phyloP scores from a whole-genome alignment of 2,888 invertebrate species.

The Asteroscopus sphinx region DNA sequence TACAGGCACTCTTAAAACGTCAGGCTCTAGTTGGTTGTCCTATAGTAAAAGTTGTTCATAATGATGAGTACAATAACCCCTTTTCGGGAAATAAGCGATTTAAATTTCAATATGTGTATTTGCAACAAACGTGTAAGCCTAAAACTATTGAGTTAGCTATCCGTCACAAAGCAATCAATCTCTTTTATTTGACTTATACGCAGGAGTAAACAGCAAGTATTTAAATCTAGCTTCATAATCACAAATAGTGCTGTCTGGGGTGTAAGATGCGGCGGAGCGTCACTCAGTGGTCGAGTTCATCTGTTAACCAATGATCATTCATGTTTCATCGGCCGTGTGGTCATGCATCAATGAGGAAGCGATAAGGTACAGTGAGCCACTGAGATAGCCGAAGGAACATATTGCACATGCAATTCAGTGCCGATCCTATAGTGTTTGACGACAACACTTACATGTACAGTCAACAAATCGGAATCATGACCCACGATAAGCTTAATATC shows the following conservation, averaged over 20 bases:
- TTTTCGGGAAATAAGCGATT: too few relatives aligned
- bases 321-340: constrained; percentile 68
- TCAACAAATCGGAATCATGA: too few relatives aligned
- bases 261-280: constrained; percentile 22
- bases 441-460: constrained; percentile 10
- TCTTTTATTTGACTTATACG: constrained; percentile 44
- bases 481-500: too few relatives aligned
- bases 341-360: constrained; percentile 69
- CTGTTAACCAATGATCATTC: constrained; percentile 59
- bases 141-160: constrained; percentile 33
- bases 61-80: too few relatives aligned
- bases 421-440: constrained; percentile 15
- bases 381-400: constrained; percentile 51
- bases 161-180: constrained; percentile 29
- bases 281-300: constrained; percentile 48
- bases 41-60: too few relatives aligned
- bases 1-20: too few relatives aligned
- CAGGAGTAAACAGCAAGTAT: constrained; percentile 30
- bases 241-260: constrained; percentile 31
- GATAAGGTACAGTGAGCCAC: constrained; percentile 63
- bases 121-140: too few relatives aligned
- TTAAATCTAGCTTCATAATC: constrained; percentile 25
- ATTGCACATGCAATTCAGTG: constrained; percentile 38
- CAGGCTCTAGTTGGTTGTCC: too few relatives aligned
- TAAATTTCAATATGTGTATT: too few relatives aligned